phyloP scores from a whole-genome alignment of 2,888 invertebrate genomes.

The Athripsodes cinereus region DNA sequence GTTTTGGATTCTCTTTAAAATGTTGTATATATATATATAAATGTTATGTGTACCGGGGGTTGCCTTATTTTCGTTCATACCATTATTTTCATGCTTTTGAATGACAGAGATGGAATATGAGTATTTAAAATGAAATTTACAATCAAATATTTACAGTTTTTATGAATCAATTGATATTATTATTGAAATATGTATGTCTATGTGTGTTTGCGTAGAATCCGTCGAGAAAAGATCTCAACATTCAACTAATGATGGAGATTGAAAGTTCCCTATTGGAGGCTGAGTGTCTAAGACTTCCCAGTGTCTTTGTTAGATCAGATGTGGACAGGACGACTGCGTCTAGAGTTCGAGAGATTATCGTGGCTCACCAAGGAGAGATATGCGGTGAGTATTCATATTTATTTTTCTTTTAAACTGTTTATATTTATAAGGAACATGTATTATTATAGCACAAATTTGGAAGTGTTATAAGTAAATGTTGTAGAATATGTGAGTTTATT shows the following conservation, averaged over 20 bases:
- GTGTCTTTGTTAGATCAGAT: constrained; percentile 75
- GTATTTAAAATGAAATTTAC: too few relatives aligned
- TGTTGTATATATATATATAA: too few relatives aligned
- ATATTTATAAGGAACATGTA: too few relatives aligned
- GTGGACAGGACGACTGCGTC: constrained; percentile 74
- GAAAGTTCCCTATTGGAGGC: constrained; percentile 78
- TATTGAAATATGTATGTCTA: background rate
- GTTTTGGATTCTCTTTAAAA: too few relatives aligned
- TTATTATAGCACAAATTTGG: too few relatives aligned
- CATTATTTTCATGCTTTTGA: background rate
- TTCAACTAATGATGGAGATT: constrained; percentile 89
- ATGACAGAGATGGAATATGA: background rate
- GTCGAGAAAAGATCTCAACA: constrained; percentile 82
- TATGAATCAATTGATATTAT: background rate
- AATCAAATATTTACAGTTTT: background rate
- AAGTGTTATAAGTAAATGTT: too few relatives aligned
- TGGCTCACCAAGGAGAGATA: constrained; percentile 77
- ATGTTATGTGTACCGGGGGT: background rate
- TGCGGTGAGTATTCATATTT: constrained; percentile 43
- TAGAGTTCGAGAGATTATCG: constrained; percentile 83
- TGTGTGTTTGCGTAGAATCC: constrained; percentile 57
- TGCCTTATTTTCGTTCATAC: background rate
- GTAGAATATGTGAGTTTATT: too few relatives aligned
- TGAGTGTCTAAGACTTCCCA: constrained; percentile 73
- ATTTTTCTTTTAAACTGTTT: too few relatives aligned